These are phyloP conservation scores for Potamarius usumacintae DNA, from an alignment of 2,113 vertebrate genomes.

Conservation along the genomic window DNA sequence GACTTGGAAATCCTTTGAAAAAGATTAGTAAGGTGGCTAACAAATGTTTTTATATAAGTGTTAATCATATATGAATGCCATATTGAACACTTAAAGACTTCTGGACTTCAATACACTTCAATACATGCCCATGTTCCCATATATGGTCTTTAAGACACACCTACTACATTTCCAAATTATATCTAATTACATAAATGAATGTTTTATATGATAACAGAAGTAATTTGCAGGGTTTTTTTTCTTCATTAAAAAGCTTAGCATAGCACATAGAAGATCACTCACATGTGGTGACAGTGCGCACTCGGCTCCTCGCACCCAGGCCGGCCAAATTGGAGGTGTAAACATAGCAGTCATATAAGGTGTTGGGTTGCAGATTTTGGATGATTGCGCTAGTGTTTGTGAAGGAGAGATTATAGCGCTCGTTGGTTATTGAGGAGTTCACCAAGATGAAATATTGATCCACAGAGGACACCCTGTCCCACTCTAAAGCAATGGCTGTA, in stretches of 20 bases:
- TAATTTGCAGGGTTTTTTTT: not conserved
- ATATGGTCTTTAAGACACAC: not conserved
- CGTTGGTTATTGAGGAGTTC: slow-evolving; percentile 17
- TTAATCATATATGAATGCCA: not conserved
- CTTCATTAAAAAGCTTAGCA: not conserved
- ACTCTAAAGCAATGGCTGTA: slow-evolving; percentile 60
- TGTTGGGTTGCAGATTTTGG: slow-evolving; percentile 58
- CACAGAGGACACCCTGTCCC: slow-evolving; percentile 62
- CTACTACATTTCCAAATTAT: not conserved
- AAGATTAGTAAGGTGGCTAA: not conserved
- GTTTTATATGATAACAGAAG: not conserved
- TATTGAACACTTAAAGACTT: not conserved
- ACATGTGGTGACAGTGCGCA: slow-evolving; percentile 71
- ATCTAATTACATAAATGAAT: not conserved
- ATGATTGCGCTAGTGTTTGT: slow-evolving; percentile 50
- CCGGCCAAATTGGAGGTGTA: slow-evolving; percentile 69
- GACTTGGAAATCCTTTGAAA: not conserved
- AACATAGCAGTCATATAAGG: slow-evolving; percentile 68
- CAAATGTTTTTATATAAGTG: not conserved
- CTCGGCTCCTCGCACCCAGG: slow-evolving; percentile 62
- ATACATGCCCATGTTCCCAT: not conserved
- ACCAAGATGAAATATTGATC: slow-evolving; percentile 63
- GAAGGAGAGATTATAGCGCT: slow-evolving; percentile 52
- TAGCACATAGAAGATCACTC: slow-evolving; percentile 48
- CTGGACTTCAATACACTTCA: not conserved